Evolutionary conservation across 2,797 vertebrate species (phyloP), one percentile per base, ranked within the genome.

Genomic region (Myiotriccus ornatus): DNA sequence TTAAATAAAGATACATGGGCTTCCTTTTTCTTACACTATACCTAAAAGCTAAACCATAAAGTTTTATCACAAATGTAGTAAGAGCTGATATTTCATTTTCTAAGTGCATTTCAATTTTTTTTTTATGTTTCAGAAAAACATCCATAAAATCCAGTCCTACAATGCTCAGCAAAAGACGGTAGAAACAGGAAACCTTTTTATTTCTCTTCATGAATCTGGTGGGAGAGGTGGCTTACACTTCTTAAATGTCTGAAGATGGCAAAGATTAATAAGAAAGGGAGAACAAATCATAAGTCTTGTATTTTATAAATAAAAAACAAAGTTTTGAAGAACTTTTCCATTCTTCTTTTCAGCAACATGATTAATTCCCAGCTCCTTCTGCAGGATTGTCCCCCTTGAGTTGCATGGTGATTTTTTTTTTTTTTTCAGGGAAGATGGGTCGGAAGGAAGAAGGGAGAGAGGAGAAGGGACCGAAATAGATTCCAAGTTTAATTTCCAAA

Each of bases 241-340:
- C 30, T 75, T 69, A 30, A 85, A 35, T 14, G 39, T 43, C 56
- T 69, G 63, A 80, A 55, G 43, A 35, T 21, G 20, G 39, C 39
- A 86, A 37, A 80, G 90, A 89, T 65, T 82, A 92, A 87, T 79
- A 83, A 68, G 43, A 74, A 78, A 59, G n/a, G 24, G 14, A 52
- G 57, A 62, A 14, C 6, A 71, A 87, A 90, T 74, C 75, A 53
- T 50, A 93, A 80, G 34, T 73, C 55, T 55, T 63, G 25, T 27
- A 65, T 65, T 87, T 91, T 70, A 80, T 56, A 93, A 92, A 83
- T 67, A 67, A 56, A 85, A n/a, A 11, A 27, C 39, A 83, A 82
- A 83, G n/a, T 91, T 95, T 83, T 85, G 60, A 80, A 93, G 90
- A 91, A 91, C 79, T 77, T 94, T 67, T 89, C 60, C 70, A 67